Conservation (phyloP, 92 coral and sea anemone genomes). For the Heliopora coerulea region DNA sequence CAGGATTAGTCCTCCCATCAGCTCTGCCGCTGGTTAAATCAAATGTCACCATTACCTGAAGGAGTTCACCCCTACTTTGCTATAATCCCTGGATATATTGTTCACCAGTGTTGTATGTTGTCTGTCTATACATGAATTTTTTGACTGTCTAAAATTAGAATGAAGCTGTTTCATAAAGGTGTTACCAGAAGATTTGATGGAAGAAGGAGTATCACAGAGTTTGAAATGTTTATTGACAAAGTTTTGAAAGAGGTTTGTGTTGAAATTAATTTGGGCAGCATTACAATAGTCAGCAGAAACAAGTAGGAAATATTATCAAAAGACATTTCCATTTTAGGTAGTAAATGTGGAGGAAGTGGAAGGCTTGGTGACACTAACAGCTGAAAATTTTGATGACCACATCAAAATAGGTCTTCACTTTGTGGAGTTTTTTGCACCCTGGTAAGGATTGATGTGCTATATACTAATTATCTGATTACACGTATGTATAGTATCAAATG, state of each 20-base stretch:
- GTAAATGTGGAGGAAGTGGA: slow-evolving; percentile 53
- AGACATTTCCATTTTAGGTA: not conserved
- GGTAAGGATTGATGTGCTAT: slow-evolving; percentile 48
- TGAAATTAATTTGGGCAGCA: not conserved
- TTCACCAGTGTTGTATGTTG: not conserved
- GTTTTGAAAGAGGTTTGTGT: slow-evolving; percentile 6
- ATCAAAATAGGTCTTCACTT: slow-evolving; percentile 78
- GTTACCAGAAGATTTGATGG: slow-evolving; percentile 80
- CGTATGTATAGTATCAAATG: too few species aligned
- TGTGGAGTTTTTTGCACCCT: slow-evolving; percentile 97
- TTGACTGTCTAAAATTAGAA: slow-evolving; percentile 35
- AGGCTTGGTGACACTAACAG: slow-evolving; percentile 72
- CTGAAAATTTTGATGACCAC: slow-evolving; percentile 73
- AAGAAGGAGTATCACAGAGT: slow-evolving; percentile 70
- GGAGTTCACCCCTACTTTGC: too few species aligned
- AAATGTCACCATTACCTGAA: too few species aligned
- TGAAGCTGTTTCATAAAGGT: slow-evolving; percentile 76
- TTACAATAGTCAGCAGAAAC: not conserved
- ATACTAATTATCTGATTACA: too few species aligned
- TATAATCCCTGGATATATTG: too few species aligned
- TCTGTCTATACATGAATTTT: too few species aligned
- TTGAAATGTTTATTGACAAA: slow-evolving; percentile 66
- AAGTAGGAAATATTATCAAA: too few species aligned
- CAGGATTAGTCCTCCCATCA: too few species aligned
- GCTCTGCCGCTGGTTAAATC: too few species aligned